Conservation (phyloP, 2,888 invertebrate species). For the Syrista parreyssii region DNA sequence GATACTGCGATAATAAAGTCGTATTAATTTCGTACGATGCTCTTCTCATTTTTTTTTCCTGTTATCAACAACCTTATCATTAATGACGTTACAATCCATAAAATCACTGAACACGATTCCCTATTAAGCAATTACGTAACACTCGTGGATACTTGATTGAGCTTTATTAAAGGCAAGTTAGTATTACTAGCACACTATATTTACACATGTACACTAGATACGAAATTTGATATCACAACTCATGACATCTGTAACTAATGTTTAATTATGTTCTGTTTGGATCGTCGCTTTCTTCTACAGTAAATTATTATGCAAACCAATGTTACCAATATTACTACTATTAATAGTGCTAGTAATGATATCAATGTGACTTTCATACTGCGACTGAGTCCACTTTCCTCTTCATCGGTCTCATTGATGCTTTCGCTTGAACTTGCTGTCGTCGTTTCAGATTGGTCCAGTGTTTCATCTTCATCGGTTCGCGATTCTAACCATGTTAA, state of each 20-base stretch:
- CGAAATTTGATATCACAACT: neutral
- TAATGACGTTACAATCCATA: neutral
- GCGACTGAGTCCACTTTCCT: neutral
- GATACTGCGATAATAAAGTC: conserved; percentile 34
- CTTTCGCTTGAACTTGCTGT: too few relatives aligned
- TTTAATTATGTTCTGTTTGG: neutral
- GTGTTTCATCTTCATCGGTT: neutral
- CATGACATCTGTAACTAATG: neutral
- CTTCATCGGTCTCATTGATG: too few relatives aligned
- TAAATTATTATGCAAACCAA: neutral
- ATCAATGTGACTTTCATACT: neutral
- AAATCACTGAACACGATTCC: neutral
- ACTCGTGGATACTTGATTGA: neutral
- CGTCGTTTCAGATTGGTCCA: neutral
- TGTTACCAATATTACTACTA: neutral
- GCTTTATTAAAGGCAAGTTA: neutral
- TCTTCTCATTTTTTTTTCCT: neutral
- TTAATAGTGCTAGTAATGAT: neutral
- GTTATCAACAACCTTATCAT: neutral
- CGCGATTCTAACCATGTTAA: neutral
- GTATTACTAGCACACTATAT: neutral
- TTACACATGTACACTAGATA: neutral
- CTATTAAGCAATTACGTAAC: neutral
- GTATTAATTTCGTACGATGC: conserved; percentile 33
- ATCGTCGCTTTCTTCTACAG: neutral